A percentile compares a stretch with the other conserved stretches of the same genome.
These are phyloP conservation scores for Rhinatrema bivittatum DNA, from an alignment of 2,797 vertebrate genomes.

Conservation along the genomic window DNA sequence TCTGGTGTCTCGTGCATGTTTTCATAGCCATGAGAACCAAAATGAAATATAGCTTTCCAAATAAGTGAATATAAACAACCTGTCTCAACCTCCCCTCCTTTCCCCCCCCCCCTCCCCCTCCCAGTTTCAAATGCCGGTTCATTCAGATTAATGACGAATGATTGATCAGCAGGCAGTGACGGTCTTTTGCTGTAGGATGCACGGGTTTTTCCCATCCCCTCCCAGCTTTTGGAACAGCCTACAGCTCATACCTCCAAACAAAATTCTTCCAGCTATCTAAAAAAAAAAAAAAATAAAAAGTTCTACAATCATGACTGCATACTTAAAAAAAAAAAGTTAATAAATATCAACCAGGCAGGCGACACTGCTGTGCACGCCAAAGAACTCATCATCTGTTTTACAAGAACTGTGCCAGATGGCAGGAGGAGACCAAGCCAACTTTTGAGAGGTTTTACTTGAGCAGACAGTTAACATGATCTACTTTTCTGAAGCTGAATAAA, in stretches of 20 bases:
- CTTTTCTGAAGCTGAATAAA: constrained; percentile 25
- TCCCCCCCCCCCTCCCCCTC: too few relatives aligned
- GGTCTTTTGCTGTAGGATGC: constrained; percentile 23
- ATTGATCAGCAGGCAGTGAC: constrained; percentile 19
- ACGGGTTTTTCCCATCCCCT: too few relatives aligned
- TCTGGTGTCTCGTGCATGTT: too few relatives aligned
- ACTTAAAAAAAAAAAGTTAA: constrained; percentile 29
- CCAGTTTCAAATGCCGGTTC: constrained; percentile 32
- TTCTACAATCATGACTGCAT: constrained; percentile 23
- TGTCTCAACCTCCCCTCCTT: too few relatives aligned
- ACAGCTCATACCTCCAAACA: constrained; percentile 28
- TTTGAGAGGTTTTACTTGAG: constrained; percentile 29
- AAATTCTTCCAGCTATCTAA: constrained; percentile 32
- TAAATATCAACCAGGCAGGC: constrained; percentile 25
- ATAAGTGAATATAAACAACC: too few relatives aligned
- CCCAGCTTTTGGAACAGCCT: too few relatives aligned
- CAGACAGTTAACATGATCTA: constrained; percentile 18
- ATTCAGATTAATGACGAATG: constrained; percentile 30
- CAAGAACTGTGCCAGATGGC: constrained; percentile 32
- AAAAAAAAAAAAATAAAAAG: constrained; percentile 28
- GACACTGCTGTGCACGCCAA: constrained; percentile 20
- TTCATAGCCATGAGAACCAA: too few relatives aligned
- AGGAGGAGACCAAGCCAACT: constrained; percentile 26
- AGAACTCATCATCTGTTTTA: constrained; percentile 39
- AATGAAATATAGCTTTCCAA: too few relatives aligned